Base-by-base conservation (phyloP, 2,888 invertebrate species). In the Tipula vernalis region DNA sequence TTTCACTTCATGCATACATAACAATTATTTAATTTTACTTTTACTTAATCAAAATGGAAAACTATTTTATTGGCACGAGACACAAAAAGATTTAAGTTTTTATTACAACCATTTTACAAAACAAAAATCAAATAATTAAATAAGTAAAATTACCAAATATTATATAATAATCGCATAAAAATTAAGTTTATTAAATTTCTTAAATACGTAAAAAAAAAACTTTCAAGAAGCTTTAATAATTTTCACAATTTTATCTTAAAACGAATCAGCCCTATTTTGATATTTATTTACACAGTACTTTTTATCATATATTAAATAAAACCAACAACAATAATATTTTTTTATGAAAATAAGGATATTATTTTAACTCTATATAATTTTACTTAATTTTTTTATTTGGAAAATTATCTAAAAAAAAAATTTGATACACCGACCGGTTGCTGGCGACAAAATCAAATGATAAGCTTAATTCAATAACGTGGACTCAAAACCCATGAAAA, bases 401-500 rank as follows among this genome's bases (percentile, higher is more conserved):
- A 71, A 71, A 71, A 71, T 28, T 71, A 71, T 71, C 18, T 71
- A 71, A 13, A 71, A 71, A 51, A 28, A 71, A 71, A 71, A 36
- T 83, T 84, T 84, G 84, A 87, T 86, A 87, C 87, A 87, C 88
- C 88, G 88, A 87, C 88, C 88, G 88, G 87, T 88, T 88, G 87
- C 88, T 88, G 87, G 88, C 87, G 88, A 88, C 88, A 88, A 88
- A 88, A 88, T 88, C 88, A 88, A 88, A 88, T 88, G 88, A 88
- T 88, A 88, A 88, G 88, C 88, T 87, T 88, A 88, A 88, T 88
- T 88, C 88, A 88, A 88, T 88, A 88, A 88, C 87, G 88, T 87
- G 86, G 87, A 87, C 87, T 87, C 87, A 87, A 88, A 88, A 88
- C 88, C 88, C 87, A 85, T 85, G 85, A 18, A 85, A 41, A 85